Percentiles rank a stretch among this genome's conserved stretches.
phyloP scores from a whole-genome alignment of 92 coral and sea anemone genomes.

The Palythoa grandiflora region DNA sequence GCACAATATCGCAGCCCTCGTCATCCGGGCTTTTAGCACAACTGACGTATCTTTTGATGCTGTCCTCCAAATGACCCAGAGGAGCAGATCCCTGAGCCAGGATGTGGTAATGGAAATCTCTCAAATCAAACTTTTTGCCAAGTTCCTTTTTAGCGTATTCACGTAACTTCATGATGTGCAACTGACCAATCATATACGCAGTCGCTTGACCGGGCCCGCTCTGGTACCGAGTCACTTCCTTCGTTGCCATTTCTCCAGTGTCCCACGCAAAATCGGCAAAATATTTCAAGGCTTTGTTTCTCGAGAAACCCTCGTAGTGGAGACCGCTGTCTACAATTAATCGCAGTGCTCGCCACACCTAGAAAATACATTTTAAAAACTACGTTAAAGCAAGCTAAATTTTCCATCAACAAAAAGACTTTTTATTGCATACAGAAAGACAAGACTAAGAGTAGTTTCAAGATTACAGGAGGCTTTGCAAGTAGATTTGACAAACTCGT shows the following conservation, averaged over 20 bases:
- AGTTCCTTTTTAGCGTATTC: conserved; percentile 64
- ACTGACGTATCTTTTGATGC: conserved; percentile 72
- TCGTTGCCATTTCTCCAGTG: conserved; percentile 67
- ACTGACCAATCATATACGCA: conserved; percentile 91
- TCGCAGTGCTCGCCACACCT: conserved; percentile 96
- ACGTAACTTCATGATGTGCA: conserved; percentile 77
- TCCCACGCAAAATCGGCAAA: conserved; percentile 90
- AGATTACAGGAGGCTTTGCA: too few relatives aligned
- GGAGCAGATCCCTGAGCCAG: conserved; percentile 92
- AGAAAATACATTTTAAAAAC: background rate
- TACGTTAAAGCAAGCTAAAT: background rate
- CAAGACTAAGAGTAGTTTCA: too few relatives aligned
- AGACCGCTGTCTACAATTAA: conserved; percentile 87
- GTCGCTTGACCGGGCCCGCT: conserved; percentile 93
- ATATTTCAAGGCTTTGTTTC: conserved; percentile 64
- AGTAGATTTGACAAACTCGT: too few relatives aligned
- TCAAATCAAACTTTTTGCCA: conserved; percentile 70
- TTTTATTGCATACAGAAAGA: background rate
- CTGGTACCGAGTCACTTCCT: conserved; percentile 92
- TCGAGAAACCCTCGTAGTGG: conserved; percentile 80
- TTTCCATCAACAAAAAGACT: background rate
- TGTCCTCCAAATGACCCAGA: conserved; percentile 69
- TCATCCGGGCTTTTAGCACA: conserved; percentile 66
- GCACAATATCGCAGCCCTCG: conserved; percentile 76
- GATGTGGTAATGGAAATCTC: conserved; percentile 90